These are phyloP conservation scores for Lomographa bimaculata DNA, from an alignment of 2,888 invertebrate genomes.

Conservation along the genomic window DNA sequence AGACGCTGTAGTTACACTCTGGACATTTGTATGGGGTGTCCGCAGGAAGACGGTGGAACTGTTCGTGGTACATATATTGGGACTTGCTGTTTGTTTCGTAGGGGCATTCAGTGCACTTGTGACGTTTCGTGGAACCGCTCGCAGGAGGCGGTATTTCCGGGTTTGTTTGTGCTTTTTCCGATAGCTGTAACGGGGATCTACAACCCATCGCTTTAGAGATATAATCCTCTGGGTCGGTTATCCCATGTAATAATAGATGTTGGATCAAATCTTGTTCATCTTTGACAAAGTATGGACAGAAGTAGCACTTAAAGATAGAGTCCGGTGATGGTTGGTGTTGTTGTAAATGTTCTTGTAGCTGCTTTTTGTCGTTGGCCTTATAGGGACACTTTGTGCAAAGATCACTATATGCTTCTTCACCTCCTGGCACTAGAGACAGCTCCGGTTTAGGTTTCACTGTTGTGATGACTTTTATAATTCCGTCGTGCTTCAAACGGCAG, in stretches of 20 bases:
- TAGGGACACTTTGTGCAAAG: slow-evolving; percentile 90
- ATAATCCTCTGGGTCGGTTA: slow-evolving; percentile 84
- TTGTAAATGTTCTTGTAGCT: slow-evolving; percentile 85
- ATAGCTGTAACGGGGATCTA: slow-evolving; percentile 59
- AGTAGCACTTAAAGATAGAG: slow-evolving; percentile 90
- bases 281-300: slow-evolving; percentile 91
- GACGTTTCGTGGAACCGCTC: slow-evolving; percentile 82
- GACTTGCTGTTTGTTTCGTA: slow-evolving; percentile 94
- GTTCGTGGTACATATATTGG: slow-evolving; percentile 93
- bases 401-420: slow-evolving; percentile 54
- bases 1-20: slow-evolving; percentile 92
- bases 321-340: slow-evolving; percentile 88
- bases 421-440: slow-evolving; percentile 48
- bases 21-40: slow-evolving; percentile 91
- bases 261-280: slow-evolving; percentile 87
- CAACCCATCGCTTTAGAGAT: slow-evolving; percentile 72
- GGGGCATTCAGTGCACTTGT: slow-evolving; percentile 91
- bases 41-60: slow-evolving; percentile 89
- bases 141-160: slow-evolving; percentile 39
- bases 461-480: slow-evolving; percentile 87
- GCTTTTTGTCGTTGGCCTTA: slow-evolving; percentile 82
- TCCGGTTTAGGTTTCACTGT: slow-evolving; percentile 77
- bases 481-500: slow-evolving; percentile 90
- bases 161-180: slow-evolving; percentile 38
- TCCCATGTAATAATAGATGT: slow-evolving; percentile 86